Conservation (phyloP, 2,888 invertebrate species). For the Apotomis turbidana region DNA sequence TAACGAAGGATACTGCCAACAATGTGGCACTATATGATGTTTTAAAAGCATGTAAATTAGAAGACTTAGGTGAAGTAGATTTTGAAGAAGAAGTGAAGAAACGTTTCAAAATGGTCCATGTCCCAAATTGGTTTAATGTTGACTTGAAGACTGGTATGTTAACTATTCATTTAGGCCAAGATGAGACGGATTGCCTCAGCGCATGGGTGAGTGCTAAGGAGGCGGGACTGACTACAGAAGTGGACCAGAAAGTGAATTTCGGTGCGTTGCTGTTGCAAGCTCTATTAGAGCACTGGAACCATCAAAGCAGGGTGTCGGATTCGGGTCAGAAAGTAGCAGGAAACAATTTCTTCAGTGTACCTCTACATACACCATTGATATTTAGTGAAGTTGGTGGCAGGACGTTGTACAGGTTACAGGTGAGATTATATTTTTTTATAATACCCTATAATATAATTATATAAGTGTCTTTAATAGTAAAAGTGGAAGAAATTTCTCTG, state of each 20-base stretch:
- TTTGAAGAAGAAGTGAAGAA: constrained; percentile 97
- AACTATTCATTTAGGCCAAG: constrained; percentile 97
- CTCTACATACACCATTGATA: constrained; percentile 97
- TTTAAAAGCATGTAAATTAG: constrained; percentile 92
- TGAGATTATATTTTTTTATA: constrained; percentile 43
- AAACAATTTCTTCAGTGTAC: constrained; percentile 94
- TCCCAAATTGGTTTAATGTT: constrained; percentile 99
- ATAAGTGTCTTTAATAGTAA: no score
- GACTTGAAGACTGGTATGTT: constrained; percentile 99
- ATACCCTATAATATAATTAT: no score
- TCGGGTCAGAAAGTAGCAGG: constrained; percentile 89
- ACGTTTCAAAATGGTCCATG: constrained; percentile 95
- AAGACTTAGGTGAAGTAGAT: constrained; percentile 95
- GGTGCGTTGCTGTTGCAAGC: constrained; percentile 97
- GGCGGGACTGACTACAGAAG: constrained; percentile 92
- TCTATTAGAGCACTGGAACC: constrained; percentile 96
- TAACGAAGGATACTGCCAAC: constrained; percentile 96
- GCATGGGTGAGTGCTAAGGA: constrained; percentile 99
- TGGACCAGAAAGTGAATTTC: constrained; percentile 97
- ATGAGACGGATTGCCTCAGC: constrained; percentile 98
- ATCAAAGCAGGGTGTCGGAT: constrained; percentile 86
- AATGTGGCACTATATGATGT: constrained; percentile 96
- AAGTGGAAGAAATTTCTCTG: no score
- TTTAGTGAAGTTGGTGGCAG: constrained; percentile 98
- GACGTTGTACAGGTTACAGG: constrained; percentile 92